A percentile compares a stretch with the other conserved stretches of the same genome.
Evolutionary conservation across 2,113 vertebrate genomes (phyloP).

Genomic region (Marcusenius ussheri): DNA sequence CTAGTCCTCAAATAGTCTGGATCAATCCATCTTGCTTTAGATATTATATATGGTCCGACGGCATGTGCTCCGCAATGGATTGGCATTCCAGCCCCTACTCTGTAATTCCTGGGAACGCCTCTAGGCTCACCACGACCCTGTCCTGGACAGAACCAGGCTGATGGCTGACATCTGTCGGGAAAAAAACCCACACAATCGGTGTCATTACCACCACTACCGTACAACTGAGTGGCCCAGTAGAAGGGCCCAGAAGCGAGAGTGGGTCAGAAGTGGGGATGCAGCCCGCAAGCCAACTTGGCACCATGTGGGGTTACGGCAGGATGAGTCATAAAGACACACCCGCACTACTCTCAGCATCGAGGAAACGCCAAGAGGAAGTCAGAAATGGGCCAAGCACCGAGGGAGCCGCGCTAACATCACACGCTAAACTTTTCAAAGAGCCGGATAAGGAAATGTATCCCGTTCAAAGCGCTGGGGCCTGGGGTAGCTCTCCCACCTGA

Average conservation of each 20-base stretch:
- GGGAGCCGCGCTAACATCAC: neutral
- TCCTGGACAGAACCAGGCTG: neutral
- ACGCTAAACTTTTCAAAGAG: neutral
- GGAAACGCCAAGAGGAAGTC: neutral
- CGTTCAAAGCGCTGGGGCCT: neutral
- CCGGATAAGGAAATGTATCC: neutral
- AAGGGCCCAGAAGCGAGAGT: neutral
- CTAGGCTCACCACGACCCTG: neutral
- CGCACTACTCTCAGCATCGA: neutral
- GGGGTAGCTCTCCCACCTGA: neutral
- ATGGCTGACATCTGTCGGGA: neutral
- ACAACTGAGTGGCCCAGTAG: neutral
- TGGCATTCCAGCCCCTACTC: neutral
- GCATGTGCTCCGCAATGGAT: neutral
- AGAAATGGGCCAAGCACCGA: neutral
- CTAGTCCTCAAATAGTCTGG: neutral
- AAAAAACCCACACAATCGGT: neutral
- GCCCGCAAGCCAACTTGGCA: neutral
- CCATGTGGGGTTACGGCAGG: neutral
- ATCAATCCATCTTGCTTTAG: neutral
- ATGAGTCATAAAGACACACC: neutral
- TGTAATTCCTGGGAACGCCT: neutral
- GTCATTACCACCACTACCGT: neutral
- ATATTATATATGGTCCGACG: neutral
- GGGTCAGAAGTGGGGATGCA: neutral